Conservation (phyloP, 2,797 vertebrate genomes). For the Aphelocoma californica region DNA sequence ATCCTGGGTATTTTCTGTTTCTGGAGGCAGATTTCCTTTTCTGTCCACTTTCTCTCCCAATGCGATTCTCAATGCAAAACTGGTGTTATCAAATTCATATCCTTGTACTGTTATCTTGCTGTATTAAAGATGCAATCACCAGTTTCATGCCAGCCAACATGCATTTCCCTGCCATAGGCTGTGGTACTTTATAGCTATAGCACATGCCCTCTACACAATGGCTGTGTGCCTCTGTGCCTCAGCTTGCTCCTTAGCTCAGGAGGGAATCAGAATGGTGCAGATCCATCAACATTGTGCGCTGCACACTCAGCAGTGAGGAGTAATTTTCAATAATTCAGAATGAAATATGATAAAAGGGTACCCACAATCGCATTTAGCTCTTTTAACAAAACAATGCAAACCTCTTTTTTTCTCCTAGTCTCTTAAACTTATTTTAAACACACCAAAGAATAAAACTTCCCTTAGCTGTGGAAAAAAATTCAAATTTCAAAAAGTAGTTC, state of each 20-base stretch:
- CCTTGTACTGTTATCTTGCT: neutral
- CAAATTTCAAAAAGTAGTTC: neutral
- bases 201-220: neutral
- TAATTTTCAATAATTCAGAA: neutral
- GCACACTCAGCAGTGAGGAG: neutral
- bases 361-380: neutral
- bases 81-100: neutral
- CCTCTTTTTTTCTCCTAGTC: neutral
- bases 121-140: neutral
- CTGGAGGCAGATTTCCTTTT: neutral
- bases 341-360: neutral
- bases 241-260: neutral
- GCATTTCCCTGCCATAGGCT: neutral
- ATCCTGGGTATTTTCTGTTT: neutral
- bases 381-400: neutral
- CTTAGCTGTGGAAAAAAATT: neutral
- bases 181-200: neutral
- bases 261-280: neutral
- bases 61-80: neutral
- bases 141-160: neutral
- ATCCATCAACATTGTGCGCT: neutral
- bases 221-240: fast-evolving
- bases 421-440: neutral
- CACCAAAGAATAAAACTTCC: neutral
- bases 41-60: neutral